Evolutionary conservation across 2,113 vertebrate species (phyloP).

Genomic region (Dendrocopos noguchii): DNA sequence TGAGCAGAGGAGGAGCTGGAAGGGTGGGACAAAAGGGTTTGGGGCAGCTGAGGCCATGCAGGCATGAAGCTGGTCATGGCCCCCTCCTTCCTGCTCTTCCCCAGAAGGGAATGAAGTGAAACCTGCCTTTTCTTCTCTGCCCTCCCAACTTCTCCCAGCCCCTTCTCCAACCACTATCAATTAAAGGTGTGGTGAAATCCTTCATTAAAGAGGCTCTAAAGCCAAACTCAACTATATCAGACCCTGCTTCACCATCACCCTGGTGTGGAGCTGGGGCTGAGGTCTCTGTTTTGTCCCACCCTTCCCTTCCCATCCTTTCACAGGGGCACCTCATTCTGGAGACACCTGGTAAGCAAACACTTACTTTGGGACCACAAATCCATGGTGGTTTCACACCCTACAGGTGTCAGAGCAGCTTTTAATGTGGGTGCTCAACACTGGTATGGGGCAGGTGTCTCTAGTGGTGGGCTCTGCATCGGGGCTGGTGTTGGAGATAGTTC

Average conservation of each 20-base stretch:
- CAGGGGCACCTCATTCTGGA: rapidly evolving
- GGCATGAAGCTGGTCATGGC: rapidly evolving
- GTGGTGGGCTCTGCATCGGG: rapidly evolving
- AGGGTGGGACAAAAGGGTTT: not conserved
- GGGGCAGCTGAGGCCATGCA: not conserved
- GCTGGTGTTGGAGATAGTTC: constrained; percentile 85
- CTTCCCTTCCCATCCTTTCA: not conserved
- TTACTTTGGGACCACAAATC: rapidly evolving
- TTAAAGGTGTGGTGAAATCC: not conserved
- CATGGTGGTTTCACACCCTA: rapidly evolving
- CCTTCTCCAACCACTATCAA: not conserved
- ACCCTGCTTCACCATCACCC: rapidly evolving
- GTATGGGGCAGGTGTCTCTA: rapidly evolving
- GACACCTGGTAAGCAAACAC: not conserved
- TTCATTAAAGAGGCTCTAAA: not conserved
- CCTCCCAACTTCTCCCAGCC: not conserved
- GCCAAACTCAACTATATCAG: not conserved
- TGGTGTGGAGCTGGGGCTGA: not conserved
- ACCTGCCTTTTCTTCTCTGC: not conserved
- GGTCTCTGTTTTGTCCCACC: not conserved
- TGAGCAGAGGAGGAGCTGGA: not conserved
- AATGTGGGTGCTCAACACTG: rapidly evolving
- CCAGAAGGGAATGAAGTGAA: not conserved
- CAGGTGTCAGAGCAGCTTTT: not conserved
- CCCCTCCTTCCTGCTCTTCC: not conserved